A percentile compares a stretch with the other conserved stretches of the same genome.
Evolutionary conservation across 1,140 invertebrate species (phyloP).

Genomic region (Drosophila pruinosa): DNA sequence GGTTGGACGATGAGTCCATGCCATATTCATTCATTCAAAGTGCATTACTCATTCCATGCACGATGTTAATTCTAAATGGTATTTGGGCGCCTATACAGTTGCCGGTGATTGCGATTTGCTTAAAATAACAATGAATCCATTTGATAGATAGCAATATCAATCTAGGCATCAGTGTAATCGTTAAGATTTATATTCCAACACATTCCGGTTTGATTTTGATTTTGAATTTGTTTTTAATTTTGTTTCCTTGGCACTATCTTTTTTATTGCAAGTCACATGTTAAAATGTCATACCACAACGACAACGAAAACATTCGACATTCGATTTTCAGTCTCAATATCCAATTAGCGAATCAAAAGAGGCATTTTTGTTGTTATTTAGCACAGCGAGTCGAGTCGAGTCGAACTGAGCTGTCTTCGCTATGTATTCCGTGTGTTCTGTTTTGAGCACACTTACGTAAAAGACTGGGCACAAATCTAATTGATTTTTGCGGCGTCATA

Average conservation of each 20-base stretch:
- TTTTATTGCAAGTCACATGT: conserved; percentile 31
- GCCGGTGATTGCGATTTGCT: conserved; percentile 5
- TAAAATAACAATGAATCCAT: conserved; percentile 1
- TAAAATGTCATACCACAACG: conserved; percentile 25
- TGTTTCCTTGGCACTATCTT: conserved; percentile 4
- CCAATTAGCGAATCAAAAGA: conserved; percentile 35
- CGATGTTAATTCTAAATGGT: conserved; percentile 19
- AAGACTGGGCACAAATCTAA: conserved; percentile 38
- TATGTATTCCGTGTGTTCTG: conserved; percentile 14
- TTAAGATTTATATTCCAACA: neutral
- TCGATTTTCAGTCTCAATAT: conserved; percentile 36
- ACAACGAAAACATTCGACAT: conserved; percentile 17
- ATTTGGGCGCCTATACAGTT: conserved; percentile 16
- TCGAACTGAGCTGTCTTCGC: conserved; percentile 18
- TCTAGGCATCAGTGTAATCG: neutral
- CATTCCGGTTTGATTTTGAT: conserved; percentile 1
- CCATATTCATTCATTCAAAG: neutral
- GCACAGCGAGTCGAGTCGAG: neutral
- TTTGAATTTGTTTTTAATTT: no score
- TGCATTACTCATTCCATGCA: conserved; percentile 24
- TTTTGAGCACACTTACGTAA: conserved; percentile 26
- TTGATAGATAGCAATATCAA: no score
- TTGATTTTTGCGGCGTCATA: conserved; percentile 28
- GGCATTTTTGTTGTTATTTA: conserved; percentile 29
- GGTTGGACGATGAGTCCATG: conserved; percentile 2